Evolutionary conservation across 2,888 invertebrate species (phyloP).

Genomic region (Rotaria magnacalcarata): DNA sequence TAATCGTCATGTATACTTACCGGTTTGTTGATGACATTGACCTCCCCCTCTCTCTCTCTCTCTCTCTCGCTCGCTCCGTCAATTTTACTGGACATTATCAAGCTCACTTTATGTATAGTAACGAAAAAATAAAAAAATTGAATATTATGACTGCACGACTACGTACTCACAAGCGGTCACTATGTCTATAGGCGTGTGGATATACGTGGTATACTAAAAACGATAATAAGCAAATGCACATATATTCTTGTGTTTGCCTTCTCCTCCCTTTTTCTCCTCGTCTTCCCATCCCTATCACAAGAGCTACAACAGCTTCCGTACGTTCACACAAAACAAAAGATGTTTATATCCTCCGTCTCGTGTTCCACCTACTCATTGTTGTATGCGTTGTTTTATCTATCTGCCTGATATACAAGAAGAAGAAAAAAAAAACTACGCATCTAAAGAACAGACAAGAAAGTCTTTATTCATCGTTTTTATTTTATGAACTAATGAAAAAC

Average conservation of each 20-base stretch:
- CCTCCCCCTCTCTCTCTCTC: neutral
- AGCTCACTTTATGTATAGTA: neutral
- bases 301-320: neutral
- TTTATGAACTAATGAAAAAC: neutral
- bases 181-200: neutral
- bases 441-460: neutral
- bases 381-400: neutral
- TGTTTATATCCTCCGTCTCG: neutral
- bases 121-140: neutral
- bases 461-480: neutral
- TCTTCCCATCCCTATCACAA: neutral
- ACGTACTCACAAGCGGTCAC: neutral
- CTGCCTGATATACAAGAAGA: neutral
- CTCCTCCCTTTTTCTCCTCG: neutral
- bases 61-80: neutral
- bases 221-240: neutral
- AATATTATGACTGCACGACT: neutral
- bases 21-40: conserved; percentile 10
- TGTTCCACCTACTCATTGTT: neutral
- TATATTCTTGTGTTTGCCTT: neutral
- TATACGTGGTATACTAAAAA: neutral
- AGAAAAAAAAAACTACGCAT: neutral
- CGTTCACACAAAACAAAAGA: neutral
- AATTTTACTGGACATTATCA: neutral
- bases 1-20: neutral